A percentile compares a stretch with the other conserved stretches of the same genome.
phyloP scores from a whole-genome alignment of 2,888 invertebrate genomes.

The Erebia palarica region DNA sequence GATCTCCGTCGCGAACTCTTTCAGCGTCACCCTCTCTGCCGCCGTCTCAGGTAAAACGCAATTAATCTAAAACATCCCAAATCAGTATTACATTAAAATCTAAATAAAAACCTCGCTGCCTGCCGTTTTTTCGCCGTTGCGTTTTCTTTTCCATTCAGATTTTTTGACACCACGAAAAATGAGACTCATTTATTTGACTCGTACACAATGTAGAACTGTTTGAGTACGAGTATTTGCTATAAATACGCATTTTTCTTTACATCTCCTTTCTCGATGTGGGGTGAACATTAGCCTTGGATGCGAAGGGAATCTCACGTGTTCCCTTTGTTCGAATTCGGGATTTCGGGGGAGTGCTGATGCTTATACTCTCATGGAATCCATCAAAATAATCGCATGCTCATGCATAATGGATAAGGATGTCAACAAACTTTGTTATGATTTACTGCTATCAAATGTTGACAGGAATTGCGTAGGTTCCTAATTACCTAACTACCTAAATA shows the following conservation, averaged over 20 bases:
- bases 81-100: constrained; percentile 82
- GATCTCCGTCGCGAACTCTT: constrained; percentile 81
- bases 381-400: constrained; percentile 78
- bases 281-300: constrained; percentile 76
- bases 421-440: constrained; percentile 68
- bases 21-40: constrained; percentile 79
- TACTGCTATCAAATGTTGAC: constrained; percentile 51
- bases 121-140: constrained; percentile 76
- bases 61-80: constrained; percentile 82
- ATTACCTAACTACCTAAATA: no score
- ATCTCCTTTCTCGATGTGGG: constrained; percentile 78
- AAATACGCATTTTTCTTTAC: constrained; percentile 82
- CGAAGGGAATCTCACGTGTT: constrained; percentile 78
- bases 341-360: constrained; percentile 79
- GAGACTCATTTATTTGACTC: constrained; percentile 82
- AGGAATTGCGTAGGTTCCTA: background rate
- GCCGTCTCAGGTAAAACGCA: constrained; percentile 76
- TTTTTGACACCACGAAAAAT: constrained; percentile 83
- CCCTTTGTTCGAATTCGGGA: constrained; percentile 79
- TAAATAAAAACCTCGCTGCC: constrained; percentile 75
- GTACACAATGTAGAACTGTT: constrained; percentile 83
- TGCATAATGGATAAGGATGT: constrained; percentile 75
- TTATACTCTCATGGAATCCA: constrained; percentile 77
- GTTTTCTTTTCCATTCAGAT: constrained; percentile 82
- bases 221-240: constrained; percentile 84